Evolutionary conservation across 2,888 invertebrate species (phyloP), one percentile per base, ranked within the genome.

Genomic region (Drosophila bunnanda): DNA sequence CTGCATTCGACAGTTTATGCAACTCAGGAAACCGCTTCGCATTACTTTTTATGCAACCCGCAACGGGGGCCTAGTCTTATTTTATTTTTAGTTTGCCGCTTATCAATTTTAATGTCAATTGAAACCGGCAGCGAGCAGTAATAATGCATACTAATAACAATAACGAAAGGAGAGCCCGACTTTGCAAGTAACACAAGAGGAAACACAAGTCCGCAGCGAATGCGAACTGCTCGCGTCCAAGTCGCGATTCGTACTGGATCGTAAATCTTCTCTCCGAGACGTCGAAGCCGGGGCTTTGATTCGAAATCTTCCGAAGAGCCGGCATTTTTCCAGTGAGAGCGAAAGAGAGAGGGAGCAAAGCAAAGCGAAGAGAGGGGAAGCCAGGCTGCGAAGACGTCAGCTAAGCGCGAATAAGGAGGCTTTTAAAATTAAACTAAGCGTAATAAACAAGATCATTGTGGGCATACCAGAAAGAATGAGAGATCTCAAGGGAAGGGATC

Each of bases 31-130:
- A 78, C 65, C 59, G 75, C 71, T 83, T 83, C 79, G 70, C 86
- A 80, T 84, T 76, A 88, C 88, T 86, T 86, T 88, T 88, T 84
- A 84, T 84, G 87, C 84, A 83, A 88, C 66, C 68, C 60, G 74
- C 74, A 80, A 61, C 73, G 72, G 46, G 71, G 53, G 53, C 25
- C 43, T 41, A 60, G 52, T 73, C 74, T 70, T 73, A 74, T 44
- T 75, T 70, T 73, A 72, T 44, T 71, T 71, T 67, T 55, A 59
- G 69, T 79, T 81, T 82, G 80, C 61, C 66, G 83, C 80, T 83
- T 84, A 84, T 84, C 86, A 88, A 80, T 74, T 72, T 80, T 72
- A 80, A 78, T 85, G 78, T 80, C 82, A 85, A 80, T 78, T 78
- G 62, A 80, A 64, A 70, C 76, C 78, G 78, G 72, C 82, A 72